Conservation (phyloP, 1,140 invertebrate species). For the Eciton burchellii region DNA sequence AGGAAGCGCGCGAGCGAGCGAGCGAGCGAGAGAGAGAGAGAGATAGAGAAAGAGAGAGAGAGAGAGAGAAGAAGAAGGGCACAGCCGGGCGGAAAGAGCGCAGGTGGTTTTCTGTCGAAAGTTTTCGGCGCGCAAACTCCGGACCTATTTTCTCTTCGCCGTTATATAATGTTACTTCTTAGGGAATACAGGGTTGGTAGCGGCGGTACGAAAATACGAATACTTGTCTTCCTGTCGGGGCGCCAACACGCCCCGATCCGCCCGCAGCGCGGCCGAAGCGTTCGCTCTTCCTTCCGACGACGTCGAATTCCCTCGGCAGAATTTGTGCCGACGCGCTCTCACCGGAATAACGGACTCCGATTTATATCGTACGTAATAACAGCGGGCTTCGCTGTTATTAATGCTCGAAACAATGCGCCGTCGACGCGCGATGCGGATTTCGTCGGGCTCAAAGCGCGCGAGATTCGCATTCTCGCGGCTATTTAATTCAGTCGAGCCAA, state of each 20-base stretch:
- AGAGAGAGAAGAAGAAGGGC: background rate
- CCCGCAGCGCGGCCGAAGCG: constrained; percentile 8
- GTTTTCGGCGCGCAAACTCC: constrained; percentile 40
- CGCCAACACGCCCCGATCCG: constrained; percentile 11
- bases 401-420: background rate
- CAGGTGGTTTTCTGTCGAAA: constrained; percentile 20
- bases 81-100: background rate
- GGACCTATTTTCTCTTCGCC: constrained; percentile 40
- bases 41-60: background rate
- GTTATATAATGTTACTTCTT: constrained; percentile 34
- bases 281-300: constrained; percentile 51
- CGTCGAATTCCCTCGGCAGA: background rate
- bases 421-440: background rate
- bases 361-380: background rate
- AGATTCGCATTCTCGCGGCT: background rate
- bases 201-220: constrained; percentile 26
- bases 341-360: background rate
- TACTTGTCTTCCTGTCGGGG: constrained; percentile 56
- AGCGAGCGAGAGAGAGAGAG: background rate
- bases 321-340: background rate
- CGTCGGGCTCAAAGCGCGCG: background rate
- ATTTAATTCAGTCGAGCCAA: background rate
- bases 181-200: constrained; percentile 9
- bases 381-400: background rate
- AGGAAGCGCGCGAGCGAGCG: background rate